Base-by-base conservation (phyloP, 2,797 vertebrate species). In the Prionace glauca region DNA sequence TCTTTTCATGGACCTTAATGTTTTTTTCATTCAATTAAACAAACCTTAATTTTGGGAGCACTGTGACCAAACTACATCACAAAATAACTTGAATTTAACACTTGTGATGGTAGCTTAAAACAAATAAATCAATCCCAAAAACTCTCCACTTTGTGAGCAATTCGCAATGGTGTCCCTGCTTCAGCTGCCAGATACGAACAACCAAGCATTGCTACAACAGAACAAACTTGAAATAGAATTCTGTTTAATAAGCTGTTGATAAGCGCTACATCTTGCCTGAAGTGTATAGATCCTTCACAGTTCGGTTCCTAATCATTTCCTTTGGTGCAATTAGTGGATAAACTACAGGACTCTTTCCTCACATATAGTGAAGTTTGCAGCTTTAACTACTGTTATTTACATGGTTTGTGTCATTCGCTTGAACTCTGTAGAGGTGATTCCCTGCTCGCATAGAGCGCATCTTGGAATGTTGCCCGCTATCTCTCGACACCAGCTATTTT, bases 171-270 rank as follows among this genome's bases (percentile, higher is more conserved):
- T 7, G 20, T 41, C 20, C 36, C 81, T 84, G 45, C 41, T 84
- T 84, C 81, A 92, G 3, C 18, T 41, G 1, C 18, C 67, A 69
- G 65, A 32, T 67, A n/a, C 62, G 3, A 56, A n/a, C 62, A 92
- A 67, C 22, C 88, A 92, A 62, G 88, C n/a, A 18, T 29, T 24
- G 10, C 65, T 69, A 3, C 36, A 92, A 92, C 10, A 67, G 62
- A 65, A 67, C 62, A 67, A 62, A 92, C 60, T 92, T 67, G 65
- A 91, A 91, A 67, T 36, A 41, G 62, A 69, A 67, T 67, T 22
- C 65, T 92, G 11, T 69, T 92, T 65, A 65, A 91, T 22, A 92
- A 92, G 90, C 67, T 92, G 90, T 65, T 36, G 62, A 67, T 69
- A 92, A 69, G 56, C 3, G 62, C 65, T 92, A 92, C 29, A 69